phyloP scores from a whole-genome alignment of 2,888 invertebrate species.

The Oegoconia quadripuncta region DNA sequence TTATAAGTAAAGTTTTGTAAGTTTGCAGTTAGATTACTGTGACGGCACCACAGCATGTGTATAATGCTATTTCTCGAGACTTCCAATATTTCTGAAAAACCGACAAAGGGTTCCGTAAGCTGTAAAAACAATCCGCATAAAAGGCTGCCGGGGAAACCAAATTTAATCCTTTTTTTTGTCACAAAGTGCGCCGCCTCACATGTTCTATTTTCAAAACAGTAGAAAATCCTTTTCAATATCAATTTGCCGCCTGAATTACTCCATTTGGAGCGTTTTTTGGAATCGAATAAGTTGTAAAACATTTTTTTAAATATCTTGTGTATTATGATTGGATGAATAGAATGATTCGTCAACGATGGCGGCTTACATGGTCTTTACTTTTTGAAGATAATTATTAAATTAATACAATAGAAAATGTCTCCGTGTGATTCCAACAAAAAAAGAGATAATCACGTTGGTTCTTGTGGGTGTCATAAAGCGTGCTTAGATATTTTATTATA shows the following conservation, averaged over 20 bases:
- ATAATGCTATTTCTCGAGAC: slow-evolving; percentile 44
- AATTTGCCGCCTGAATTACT: slow-evolving; percentile 72
- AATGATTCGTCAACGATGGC: slow-evolving; percentile 18
- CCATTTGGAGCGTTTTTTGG: slow-evolving; percentile 46
- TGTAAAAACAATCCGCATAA: slow-evolving; percentile 73
- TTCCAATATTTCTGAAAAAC: slow-evolving; percentile 53
- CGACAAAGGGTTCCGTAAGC: slow-evolving; percentile 74
- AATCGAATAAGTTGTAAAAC: slow-evolving; percentile 50
- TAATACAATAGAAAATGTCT: too few relatives aligned
- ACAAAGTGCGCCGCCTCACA: slow-evolving; percentile 53
- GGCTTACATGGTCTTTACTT: background rate
- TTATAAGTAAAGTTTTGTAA: too few relatives aligned
- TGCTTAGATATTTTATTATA: too few relatives aligned
- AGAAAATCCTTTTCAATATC: slow-evolving; percentile 73
- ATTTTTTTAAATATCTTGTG: slow-evolving; percentile 40
- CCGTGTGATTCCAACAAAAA: too few relatives aligned
- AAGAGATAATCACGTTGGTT: too few relatives aligned
- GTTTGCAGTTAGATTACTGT: too few relatives aligned
- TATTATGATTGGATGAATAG: slow-evolving; percentile 27
- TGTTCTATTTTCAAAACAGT: slow-evolving; percentile 73
- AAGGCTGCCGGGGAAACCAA: slow-evolving; percentile 44
- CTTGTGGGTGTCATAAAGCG: too few relatives aligned
- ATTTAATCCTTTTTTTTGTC: slow-evolving; percentile 49
- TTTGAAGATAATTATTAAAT: too few relatives aligned
- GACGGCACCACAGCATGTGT: slow-evolving; percentile 36